A percentile compares a stretch with the other conserved stretches of the same genome.
Evolutionary conservation across 2,888 invertebrate species (phyloP).

Genomic region (Drosophila neotestacea): DNA sequence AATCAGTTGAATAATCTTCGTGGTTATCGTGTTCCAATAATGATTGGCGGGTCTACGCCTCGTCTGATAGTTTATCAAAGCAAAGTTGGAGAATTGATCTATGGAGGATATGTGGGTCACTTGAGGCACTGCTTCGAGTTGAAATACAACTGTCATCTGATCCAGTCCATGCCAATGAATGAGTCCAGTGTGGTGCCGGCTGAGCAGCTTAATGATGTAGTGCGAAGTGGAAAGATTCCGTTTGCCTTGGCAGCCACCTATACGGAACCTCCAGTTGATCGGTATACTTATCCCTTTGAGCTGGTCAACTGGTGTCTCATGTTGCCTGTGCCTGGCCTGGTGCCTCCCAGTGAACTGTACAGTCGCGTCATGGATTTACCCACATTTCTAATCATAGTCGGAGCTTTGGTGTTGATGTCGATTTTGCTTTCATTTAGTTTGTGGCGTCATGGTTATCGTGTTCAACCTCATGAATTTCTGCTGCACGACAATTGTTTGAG

Average conservation of each 20-base stretch:
- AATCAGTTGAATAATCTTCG: conserved; percentile 57
- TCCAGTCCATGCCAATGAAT: conserved; percentile 46
- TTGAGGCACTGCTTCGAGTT: conserved; percentile 59
- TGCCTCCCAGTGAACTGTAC: conserved; percentile 67
- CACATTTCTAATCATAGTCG: conserved; percentile 50
- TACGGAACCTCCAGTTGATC: conserved; percentile 25
- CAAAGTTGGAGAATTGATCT: conserved; percentile 35
- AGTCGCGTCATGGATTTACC: conserved; percentile 58
- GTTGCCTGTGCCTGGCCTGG: conserved; percentile 70
- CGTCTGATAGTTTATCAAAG: conserved; percentile 65
- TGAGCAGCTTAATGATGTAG: conserved; percentile 45
- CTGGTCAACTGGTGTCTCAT: conserved; percentile 67
- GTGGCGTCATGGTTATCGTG: conserved; percentile 11
- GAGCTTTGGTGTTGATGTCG: conserved; percentile 57
- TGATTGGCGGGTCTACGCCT: conserved; percentile 71
- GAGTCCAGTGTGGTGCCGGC: conserved; percentile 37
- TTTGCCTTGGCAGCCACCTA: conserved; percentile 62
- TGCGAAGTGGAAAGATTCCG: conserved; percentile 62
- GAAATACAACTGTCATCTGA: conserved; percentile 63
- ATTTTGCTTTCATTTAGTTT: conserved; percentile 50
- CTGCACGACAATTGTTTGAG: conserved; percentile 20
- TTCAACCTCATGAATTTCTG: conserved; percentile 3
- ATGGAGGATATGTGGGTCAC: conserved; percentile 69
- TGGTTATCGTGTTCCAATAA: conserved; percentile 62
- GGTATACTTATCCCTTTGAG: conserved; percentile 71